Conservation (phyloP, 2,797 vertebrate species). For the Menidia menidia region DNA sequence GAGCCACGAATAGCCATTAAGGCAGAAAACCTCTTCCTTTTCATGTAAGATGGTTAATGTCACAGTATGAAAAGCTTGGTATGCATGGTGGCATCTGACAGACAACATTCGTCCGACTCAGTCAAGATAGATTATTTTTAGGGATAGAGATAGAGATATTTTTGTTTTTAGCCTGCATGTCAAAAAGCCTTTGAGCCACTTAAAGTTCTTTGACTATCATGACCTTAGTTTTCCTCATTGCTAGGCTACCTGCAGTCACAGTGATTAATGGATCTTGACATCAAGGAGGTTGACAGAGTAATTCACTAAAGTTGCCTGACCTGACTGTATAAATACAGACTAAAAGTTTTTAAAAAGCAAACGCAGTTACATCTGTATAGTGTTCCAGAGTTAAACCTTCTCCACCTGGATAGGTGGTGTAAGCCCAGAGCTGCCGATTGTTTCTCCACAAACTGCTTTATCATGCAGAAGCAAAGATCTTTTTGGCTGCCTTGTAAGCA, state of each 20-base stretch:
- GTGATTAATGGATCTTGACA: constrained; percentile 64
- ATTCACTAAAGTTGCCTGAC: constrained; percentile 46
- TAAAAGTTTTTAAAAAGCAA: background rate
- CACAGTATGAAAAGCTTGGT: constrained; percentile 58
- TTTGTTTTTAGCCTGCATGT: background rate
- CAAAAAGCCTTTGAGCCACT: constrained; percentile 20
- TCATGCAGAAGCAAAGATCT: constrained; percentile 36
- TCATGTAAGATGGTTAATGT: constrained; percentile 58
- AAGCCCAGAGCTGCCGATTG: background rate
- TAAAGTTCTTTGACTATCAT: constrained; percentile 22
- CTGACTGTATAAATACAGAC: constrained; percentile 20
- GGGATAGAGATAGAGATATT: constrained; percentile 32
- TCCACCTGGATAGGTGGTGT: background rate
- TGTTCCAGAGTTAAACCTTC: constrained; percentile 13
- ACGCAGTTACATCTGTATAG: background rate
- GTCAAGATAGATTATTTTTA: constrained; percentile 50
- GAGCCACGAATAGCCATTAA: constrained; percentile 64
- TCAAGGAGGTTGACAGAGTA: constrained; percentile 45
- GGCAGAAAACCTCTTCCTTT: constrained; percentile 51
- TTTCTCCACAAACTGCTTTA: constrained; percentile 16
- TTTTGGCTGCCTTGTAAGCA: constrained; percentile 25
- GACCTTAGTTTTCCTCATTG: constrained; percentile 36
- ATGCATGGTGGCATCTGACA: constrained; percentile 54
- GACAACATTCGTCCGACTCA: constrained; percentile 38
- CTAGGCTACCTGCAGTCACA: constrained; percentile 39